Evolutionary conservation across 2,888 invertebrate genomes (phyloP).

Genomic region (Polietes domitor): DNA sequence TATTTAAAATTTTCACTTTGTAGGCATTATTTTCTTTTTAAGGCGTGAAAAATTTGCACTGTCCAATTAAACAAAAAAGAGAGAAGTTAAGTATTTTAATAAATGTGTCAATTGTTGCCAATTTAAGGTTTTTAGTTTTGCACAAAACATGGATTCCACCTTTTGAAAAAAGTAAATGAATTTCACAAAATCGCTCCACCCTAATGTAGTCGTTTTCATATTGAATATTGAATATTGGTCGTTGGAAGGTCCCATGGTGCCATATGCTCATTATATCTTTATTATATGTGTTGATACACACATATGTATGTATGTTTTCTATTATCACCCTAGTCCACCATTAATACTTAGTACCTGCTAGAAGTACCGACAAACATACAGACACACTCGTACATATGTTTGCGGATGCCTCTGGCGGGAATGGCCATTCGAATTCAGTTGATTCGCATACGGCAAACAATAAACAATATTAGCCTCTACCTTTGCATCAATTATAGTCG

Average conservation of each 20-base stretch:
- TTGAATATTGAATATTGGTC: neutral
- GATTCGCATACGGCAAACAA: conserved; percentile 35
- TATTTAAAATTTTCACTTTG: too few relatives aligned
- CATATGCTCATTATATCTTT: conserved; percentile 36
- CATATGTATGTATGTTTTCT: neutral
- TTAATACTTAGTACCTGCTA: neutral
- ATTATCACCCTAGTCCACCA: conserved; percentile 26
- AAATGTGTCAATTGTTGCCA: too few relatives aligned
- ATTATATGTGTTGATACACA: neutral
- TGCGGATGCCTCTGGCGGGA: neutral
- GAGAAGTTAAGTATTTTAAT: too few relatives aligned
- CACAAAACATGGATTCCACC: too few relatives aligned
- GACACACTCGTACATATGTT: neutral
- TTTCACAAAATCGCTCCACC: neutral
- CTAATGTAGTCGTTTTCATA: neutral
- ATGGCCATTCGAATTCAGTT: conserved; percentile 12
- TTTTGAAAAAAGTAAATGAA: too few relatives aligned
- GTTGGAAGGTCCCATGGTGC: conserved; percentile 2
- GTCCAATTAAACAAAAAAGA: too few relatives aligned
- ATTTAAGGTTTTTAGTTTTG: too few relatives aligned
- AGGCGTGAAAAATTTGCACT: too few relatives aligned
- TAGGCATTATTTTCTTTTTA: too few relatives aligned
- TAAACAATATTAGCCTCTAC: neutral
- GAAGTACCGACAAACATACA: neutral
- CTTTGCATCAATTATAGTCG: conserved; percentile 47